phyloP scores from a whole-genome alignment of 2,797 vertebrate genomes.

The Hippoglossus hippoglossus region DNA sequence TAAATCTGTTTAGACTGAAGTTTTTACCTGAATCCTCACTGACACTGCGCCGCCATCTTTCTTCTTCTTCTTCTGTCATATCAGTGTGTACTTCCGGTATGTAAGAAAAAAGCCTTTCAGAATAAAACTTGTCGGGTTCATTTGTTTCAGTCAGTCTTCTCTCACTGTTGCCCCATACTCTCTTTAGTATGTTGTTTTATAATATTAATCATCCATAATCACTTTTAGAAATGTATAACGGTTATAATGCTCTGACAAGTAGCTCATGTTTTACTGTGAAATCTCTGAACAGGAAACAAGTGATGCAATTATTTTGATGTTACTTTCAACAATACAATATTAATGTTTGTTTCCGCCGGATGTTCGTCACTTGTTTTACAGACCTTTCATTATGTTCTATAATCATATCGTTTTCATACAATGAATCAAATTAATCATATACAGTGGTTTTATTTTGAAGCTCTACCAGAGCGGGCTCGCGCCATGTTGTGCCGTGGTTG shows the following conservation, averaged over 20 bases:
- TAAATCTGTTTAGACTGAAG: no score
- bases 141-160: neutral
- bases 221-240: no score
- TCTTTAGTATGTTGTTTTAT: no score
- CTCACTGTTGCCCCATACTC: neutral
- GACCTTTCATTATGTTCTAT: neutral
- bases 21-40: neutral
- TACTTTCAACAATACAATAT: no score
- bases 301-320: no score
- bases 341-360: no score
- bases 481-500: constrained; percentile 23
- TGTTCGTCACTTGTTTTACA: no score
- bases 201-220: no score
- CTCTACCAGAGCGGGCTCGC: neutral
- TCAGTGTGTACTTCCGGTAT: neutral
- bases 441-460: constrained; percentile 32
- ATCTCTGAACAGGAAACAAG: no score
- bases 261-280: no score
- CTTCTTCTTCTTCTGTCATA: constrained; percentile 21
- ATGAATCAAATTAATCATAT: neutral
- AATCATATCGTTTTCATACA: neutral
- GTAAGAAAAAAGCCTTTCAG: neutral
- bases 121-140: neutral
- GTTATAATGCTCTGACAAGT: no score
- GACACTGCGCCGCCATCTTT: constrained; percentile 31